Percentiles rank a stretch among this genome's conserved stretches.
These are phyloP conservation scores for Caenorhabditis imperialis DNA, from an alignment of 2,888 invertebrate species.

Conservation along the genomic window DNA sequence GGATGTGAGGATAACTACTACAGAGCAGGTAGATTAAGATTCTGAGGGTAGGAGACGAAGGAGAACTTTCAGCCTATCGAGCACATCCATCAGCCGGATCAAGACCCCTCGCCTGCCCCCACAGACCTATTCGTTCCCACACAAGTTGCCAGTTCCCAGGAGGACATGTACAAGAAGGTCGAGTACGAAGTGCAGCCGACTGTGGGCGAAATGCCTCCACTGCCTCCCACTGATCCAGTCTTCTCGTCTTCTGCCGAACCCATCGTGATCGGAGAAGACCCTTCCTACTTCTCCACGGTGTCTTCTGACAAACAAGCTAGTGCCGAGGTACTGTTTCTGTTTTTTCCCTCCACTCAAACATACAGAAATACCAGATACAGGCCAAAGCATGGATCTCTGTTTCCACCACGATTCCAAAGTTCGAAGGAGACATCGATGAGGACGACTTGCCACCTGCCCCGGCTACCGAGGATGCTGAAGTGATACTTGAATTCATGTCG, in stretches of 20 bases:
- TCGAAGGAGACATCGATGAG: constrained; percentile 56
- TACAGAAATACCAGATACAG: constrained; percentile 26
- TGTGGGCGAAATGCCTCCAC: too few species aligned
- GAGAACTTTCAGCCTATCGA: constrained; percentile 4
- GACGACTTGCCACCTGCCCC: constrained; percentile 55
- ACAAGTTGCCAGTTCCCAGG: neutral
- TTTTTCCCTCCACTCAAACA: neutral
- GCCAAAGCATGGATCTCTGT: constrained; percentile 56
- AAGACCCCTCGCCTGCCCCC: constrained; percentile 20
- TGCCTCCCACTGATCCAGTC: constrained; percentile 17
- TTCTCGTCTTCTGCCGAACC: constrained; percentile 32
- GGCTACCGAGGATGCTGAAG: constrained; percentile 11
- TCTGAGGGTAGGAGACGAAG: too few species aligned
- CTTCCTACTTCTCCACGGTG: constrained; percentile 32
- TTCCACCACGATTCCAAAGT: constrained; percentile 43
- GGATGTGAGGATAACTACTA: neutral
- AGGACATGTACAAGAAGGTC: constrained; percentile 42
- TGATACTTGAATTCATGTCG: neutral
- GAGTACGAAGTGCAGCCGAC: constrained; percentile 52
- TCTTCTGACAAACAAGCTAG: constrained; percentile 23
- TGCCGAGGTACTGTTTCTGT: constrained; percentile 9
- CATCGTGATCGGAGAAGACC: constrained; percentile 38
- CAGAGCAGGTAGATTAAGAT: constrained; percentile 29
- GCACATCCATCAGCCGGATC: constrained; percentile 14
- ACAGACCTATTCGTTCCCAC: neutral